A percentile compares a stretch with the other conserved stretches of the same genome.
Evolutionary conservation across 2,113 vertebrate species (phyloP).

Genomic region (Caracal caracal): DNA sequence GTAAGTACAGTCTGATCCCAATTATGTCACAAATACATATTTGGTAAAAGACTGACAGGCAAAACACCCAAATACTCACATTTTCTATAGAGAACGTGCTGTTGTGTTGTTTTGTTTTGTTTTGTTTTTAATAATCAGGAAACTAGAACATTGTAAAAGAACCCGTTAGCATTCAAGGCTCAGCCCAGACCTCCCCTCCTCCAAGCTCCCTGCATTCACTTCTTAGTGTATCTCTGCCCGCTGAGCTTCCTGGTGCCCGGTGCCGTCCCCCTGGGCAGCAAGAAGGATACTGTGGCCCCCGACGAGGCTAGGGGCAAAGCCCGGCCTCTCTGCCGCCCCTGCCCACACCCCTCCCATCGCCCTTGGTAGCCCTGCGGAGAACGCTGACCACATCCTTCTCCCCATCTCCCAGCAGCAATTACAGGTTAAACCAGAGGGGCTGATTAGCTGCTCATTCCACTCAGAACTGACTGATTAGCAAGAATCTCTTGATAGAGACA

Average conservation of each 20-base stretch:
- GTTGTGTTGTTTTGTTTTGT: neutral
- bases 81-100: constrained; percentile 42
- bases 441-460: neutral
- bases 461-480: neutral
- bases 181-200: neutral
- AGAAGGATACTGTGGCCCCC: neutral
- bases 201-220: accelerated
- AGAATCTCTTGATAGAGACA: neutral
- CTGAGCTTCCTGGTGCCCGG: neutral
- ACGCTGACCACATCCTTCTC: neutral
- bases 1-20: constrained; percentile 62
- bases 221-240: accelerated
- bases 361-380: neutral
- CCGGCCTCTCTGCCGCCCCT: neutral
- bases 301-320: neutral
- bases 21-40: constrained; percentile 73
- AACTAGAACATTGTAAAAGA: constrained; percentile 59
- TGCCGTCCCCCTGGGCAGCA: accelerated
- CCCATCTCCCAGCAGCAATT: neutral
- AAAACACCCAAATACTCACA: constrained; percentile 38
- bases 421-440: constrained; percentile 29
- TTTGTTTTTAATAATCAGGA: constrained; percentile 36
- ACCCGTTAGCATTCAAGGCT: neutral
- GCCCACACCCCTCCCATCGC: neutral
- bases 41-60: constrained; percentile 67